Evolutionary conservation across 2,888 invertebrate genomes (phyloP).

Genomic region (Campoplex nolae): DNA sequence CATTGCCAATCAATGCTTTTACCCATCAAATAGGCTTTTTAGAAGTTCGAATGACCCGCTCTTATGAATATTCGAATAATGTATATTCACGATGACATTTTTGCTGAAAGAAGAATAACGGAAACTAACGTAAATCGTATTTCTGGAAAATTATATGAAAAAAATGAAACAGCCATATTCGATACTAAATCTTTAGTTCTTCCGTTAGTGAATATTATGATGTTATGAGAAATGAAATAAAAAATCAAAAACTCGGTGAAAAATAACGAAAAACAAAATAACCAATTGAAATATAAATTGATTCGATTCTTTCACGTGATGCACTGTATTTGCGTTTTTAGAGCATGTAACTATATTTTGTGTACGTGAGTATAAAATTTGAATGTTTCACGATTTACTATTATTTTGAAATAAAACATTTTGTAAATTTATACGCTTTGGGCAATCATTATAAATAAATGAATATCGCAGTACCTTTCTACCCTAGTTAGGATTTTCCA

Average conservation of each 20-base stretch:
- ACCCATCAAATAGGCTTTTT: too few relatives aligned
- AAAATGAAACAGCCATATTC: constrained; percentile 18
- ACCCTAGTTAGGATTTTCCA: neutral
- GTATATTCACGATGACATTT: constrained; percentile 19
- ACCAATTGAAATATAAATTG: neutral
- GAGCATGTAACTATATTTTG: constrained; percentile 53
- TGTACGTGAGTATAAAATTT: constrained; percentile 62
- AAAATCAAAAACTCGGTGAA: constrained; percentile 5
- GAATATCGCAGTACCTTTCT: neutral
- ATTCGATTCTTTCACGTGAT: constrained; percentile 46
- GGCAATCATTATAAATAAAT: constrained; percentile 39
- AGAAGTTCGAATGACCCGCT: too few relatives aligned
- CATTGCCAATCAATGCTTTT: too few relatives aligned
- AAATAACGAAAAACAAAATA: constrained; percentile 2
- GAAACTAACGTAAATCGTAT: neutral
- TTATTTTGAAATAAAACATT: constrained; percentile 73
- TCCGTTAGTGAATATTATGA: constrained; percentile 57
- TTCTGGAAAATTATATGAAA: constrained; percentile 5
- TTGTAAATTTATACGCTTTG: constrained; percentile 72
- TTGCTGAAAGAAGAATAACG: neutral
- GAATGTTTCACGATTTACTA: constrained; percentile 70
- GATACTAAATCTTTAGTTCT: constrained; percentile 57
- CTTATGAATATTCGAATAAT: constrained; percentile 35
- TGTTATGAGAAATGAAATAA: constrained; percentile 39
- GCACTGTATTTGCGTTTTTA: constrained; percentile 48